phyloP scores from a whole-genome alignment of 2,888 invertebrate genomes.

The Leptogaster cylindrica region DNA sequence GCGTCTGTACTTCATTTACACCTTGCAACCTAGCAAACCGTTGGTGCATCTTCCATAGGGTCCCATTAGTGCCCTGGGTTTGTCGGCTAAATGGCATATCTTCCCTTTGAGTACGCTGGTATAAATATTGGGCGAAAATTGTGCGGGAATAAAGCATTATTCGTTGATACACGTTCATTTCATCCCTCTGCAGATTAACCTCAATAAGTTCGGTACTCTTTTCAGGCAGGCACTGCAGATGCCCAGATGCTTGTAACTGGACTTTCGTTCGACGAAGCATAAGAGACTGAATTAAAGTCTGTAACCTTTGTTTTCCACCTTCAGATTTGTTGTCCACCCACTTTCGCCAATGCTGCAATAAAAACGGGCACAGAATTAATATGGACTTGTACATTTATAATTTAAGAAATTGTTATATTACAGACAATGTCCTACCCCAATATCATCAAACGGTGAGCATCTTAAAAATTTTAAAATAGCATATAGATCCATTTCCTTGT shows the following conservation, averaged over 20 bases:
- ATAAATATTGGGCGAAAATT: conserved; percentile 77
- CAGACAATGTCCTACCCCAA: conserved; percentile 63
- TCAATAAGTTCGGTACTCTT: conserved; percentile 66
- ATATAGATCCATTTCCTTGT: conserved; percentile 85
- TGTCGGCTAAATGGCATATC: conserved; percentile 56
- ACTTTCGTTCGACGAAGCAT: conserved; percentile 88
- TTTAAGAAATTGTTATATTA: not conserved
- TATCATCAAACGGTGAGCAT: conserved; percentile 88
- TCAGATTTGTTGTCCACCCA: conserved; percentile 87
- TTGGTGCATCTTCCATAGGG: conserved; percentile 67
- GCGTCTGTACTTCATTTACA: conserved; percentile 67
- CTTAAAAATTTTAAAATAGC: conserved; percentile 81
- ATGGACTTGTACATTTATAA: conserved; percentile 28
- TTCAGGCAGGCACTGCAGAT: conserved; percentile 69
- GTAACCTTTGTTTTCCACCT: conserved; percentile 81
- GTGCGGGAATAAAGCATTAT: conserved; percentile 74
- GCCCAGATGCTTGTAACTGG: conserved; percentile 73
- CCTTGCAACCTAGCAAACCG: conserved; percentile 68
- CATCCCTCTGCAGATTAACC: conserved; percentile 72
- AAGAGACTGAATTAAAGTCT: conserved; percentile 81
- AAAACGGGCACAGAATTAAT: too few species aligned
- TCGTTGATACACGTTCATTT: conserved; percentile 80
- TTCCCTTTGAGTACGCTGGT: conserved; percentile 75
- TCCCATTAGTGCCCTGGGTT: conserved; percentile 60
- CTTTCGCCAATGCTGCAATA: conserved; percentile 79